Conservation (phyloP, 1,140 invertebrate species). For the Ruditapes philippinarum region DNA sequence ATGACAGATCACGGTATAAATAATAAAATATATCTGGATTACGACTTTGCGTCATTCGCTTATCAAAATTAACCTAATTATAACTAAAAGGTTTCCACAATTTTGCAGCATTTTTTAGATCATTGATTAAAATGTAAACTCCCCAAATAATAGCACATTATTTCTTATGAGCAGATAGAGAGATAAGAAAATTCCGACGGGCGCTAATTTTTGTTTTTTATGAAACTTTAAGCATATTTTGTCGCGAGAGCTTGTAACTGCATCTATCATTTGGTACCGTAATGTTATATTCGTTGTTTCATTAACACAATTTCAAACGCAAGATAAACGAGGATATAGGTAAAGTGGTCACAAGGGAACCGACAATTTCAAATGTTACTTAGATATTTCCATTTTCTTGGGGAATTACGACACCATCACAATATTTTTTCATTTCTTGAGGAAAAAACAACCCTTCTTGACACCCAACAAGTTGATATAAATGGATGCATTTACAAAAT, state of each 20-base stretch:
- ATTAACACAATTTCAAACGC: constrained; percentile 22
- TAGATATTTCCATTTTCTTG: constrained; percentile 15
- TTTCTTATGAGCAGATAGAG: constrained; percentile 29
- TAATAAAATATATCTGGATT: constrained; percentile 67
- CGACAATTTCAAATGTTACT: not conserved
- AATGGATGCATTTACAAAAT: not conserved
- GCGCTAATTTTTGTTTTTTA: constrained; percentile 40
- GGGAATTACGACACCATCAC: not conserved
- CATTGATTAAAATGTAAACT: constrained; percentile 65
- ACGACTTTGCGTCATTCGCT: constrained; percentile 62
- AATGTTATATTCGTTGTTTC: not conserved
- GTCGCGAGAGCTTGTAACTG: too few species aligned
- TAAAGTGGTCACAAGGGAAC: not conserved
- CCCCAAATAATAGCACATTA: constrained; percentile 46
- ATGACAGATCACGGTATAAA: constrained; percentile 61
- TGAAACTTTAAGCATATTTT: not conserved
- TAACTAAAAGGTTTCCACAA: constrained; percentile 68
- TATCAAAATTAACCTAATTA: constrained; percentile 72
- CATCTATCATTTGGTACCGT: constrained; percentile 1
- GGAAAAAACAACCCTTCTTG: not conserved
- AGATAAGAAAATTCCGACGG: constrained; percentile 43
- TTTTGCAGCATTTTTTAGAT: constrained; percentile 65
- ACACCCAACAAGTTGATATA: not conserved
- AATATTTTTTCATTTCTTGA: not conserved
- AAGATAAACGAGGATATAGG: constrained; percentile 17